Conservation (phyloP, 2,113 vertebrate species). For the Phaethornis superciliosus region DNA sequence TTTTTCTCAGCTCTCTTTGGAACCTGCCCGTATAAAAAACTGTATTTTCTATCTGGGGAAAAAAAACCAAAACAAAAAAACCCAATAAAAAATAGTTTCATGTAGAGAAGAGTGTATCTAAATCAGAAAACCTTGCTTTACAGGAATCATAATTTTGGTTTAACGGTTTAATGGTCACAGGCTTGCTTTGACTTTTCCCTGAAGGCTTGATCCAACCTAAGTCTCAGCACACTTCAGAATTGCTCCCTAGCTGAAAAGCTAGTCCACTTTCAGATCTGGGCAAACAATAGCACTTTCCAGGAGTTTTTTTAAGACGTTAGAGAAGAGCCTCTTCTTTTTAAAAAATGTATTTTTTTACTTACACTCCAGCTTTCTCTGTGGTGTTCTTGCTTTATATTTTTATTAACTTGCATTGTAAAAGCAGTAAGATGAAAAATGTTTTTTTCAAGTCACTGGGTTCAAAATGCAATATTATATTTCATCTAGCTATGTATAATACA, state of each 20-base stretch:
- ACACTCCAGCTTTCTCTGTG: not conserved
- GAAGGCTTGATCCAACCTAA: not conserved
- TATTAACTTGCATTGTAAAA: not conserved
- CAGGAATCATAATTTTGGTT: not conserved
- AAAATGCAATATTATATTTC: not conserved
- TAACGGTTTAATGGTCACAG: not conserved
- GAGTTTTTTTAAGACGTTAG: not conserved
- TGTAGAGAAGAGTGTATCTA: not conserved
- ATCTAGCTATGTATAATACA: not conserved
- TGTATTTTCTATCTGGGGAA: not conserved
- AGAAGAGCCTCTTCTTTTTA: fast-evolving
- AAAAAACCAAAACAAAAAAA: too few relatives aligned
- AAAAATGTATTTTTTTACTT: not conserved
- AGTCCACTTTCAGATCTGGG: not conserved
- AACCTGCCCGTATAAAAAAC: not conserved
- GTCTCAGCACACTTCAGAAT: not conserved
- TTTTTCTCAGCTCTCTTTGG: not conserved
- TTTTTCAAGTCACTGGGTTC: not conserved
- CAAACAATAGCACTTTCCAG: not conserved
- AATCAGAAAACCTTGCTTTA: not conserved
- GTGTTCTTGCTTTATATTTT: not conserved
- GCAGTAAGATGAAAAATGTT: not conserved
- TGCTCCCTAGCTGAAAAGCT: not conserved
- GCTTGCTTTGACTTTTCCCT: not conserved
- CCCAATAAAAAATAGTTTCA: not conserved